Conservation (phyloP, 2,113 vertebrate genomes). For the Perca fluviatilis region DNA sequence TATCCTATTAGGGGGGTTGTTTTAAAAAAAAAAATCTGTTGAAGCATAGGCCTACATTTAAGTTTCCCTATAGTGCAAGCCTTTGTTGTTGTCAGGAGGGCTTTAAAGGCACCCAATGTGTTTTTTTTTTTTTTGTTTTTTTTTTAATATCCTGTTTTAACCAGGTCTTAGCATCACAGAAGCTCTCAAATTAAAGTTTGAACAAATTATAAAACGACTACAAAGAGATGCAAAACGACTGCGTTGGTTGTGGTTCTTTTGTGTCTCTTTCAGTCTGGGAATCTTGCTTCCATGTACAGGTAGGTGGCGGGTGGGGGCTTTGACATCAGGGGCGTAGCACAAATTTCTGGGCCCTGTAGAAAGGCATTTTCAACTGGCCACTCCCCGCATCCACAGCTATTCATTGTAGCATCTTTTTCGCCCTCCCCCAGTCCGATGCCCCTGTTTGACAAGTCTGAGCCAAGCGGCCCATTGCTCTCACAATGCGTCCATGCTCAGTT, state of each 20-base stretch:
- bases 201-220: background rate
- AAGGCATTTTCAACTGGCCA: too few relatives aligned
- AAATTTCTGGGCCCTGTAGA: too few relatives aligned
- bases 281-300: background rate
- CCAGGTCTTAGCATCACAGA: background rate
- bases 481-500: background rate
- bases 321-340: too few relatives aligned
- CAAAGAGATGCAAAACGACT: background rate
- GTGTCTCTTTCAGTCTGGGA: background rate
- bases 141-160: background rate
- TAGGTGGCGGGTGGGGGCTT: background rate
- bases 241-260: background rate
- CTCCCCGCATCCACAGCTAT: too few relatives aligned
- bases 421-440: too few relatives aligned
- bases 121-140: background rate
- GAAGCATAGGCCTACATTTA: background rate
- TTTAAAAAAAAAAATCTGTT: background rate
- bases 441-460: background rate
- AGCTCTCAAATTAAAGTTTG: background rate
- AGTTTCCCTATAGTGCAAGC: background rate
- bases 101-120: background rate
- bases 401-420: too few relatives aligned
- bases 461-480: background rate
- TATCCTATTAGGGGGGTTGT: too few relatives aligned
- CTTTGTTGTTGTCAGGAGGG: background rate